Evolutionary conservation across 2,113 vertebrate genomes (phyloP).

Genomic region (Limnothrissa miodon): DNA sequence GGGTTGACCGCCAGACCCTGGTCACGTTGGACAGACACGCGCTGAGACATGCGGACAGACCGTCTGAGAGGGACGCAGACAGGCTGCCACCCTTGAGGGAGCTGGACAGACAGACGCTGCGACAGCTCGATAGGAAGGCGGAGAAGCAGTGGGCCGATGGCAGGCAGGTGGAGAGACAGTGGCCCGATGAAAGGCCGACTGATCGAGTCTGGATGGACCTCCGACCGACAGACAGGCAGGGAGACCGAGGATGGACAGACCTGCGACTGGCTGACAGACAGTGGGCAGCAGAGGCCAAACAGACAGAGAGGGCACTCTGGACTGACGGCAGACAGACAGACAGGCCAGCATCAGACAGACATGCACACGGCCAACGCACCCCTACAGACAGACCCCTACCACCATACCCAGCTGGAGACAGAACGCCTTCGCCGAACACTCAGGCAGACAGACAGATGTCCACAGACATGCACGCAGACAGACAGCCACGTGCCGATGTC

Average conservation of each 20-base stretch:
- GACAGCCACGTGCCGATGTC: constrained; percentile 53
- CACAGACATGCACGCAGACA: constrained; percentile 48
- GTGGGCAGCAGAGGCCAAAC: constrained; percentile 39
- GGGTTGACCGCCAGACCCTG: constrained; percentile 36
- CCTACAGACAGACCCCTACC: constrained; percentile 26
- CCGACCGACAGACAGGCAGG: constrained; percentile 18
- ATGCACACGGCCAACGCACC: constrained; percentile 12
- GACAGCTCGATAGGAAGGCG: constrained; percentile 70
- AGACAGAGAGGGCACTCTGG: constrained; percentile 27
- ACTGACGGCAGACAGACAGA: constrained; percentile 30
- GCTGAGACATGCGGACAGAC: constrained; percentile 41
- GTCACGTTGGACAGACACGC: constrained; percentile 48
- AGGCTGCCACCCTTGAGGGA: constrained; percentile 56
- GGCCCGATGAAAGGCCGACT: constrained; percentile 56
- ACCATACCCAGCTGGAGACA: constrained; percentile 24
- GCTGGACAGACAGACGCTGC: constrained; percentile 65
- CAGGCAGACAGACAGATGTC: constrained; percentile 56
- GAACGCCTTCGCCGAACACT: constrained; percentile 32
- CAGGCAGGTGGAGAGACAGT: constrained; percentile 62
- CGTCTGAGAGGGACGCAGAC: constrained; percentile 33
- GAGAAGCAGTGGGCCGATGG: constrained; percentile 68
- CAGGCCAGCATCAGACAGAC: constrained; percentile 15
- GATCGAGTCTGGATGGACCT: constrained; percentile 35
- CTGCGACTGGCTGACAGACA: constrained; percentile 6
- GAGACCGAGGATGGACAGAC: constrained; percentile 37